Base-by-base conservation (phyloP, 2,888 invertebrate species). In the Hyalella azteca region DNA sequence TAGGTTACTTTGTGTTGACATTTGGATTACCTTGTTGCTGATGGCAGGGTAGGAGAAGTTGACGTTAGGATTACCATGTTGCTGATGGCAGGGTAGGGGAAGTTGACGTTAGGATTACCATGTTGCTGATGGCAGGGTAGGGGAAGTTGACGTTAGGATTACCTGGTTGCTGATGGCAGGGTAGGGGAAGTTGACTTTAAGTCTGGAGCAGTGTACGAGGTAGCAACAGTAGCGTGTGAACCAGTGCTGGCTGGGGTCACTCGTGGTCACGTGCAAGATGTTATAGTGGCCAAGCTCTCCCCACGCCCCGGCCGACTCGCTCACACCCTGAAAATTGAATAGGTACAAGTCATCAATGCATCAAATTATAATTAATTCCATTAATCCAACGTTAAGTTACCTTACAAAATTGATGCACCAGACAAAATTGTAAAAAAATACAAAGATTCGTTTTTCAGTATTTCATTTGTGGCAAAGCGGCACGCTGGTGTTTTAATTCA, bases 281-380 rank as follows among this genome's bases (percentile, higher is more conserved):
- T 85, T 85, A 39, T 81, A 78, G 50, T 84, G 81, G 15, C 85
- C 85, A 40, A 85, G 59, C 60, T 79, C 77, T 91, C 75, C 75
- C 75, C 75, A 75, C 26, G 75, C 75, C 13, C 75, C 75, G n/a
- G 75, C 75, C 11, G 75, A 75, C 29, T 75, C 75, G 45, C 75
- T 75, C 75, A 75, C 75, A 15, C 75, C 75, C 75, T 75, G 75
- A 22, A 75, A 2, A 54, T 26, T 22, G n/a, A n/a, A n/a, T n/a
- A n/a, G n/a, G n/a, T n/a, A n/a, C n/a, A n/a, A n/a, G n/a, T n/a
- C n/a, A n/a, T n/a, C n/a, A n/a, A n/a, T n/a, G n/a, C n/a, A n/a
- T n/a, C n/a, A n/a, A n/a, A n/a, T n/a, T n/a, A n/a, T n/a, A n/a
- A n/a, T n/a, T n/a, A n/a, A n/a, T n/a, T n/a, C n/a, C n/a, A n/a